A percentile compares a stretch with the other conserved stretches of the same genome.
Evolutionary conservation across 2,888 invertebrate species (phyloP).

Genomic region (Macaria notata): DNA sequence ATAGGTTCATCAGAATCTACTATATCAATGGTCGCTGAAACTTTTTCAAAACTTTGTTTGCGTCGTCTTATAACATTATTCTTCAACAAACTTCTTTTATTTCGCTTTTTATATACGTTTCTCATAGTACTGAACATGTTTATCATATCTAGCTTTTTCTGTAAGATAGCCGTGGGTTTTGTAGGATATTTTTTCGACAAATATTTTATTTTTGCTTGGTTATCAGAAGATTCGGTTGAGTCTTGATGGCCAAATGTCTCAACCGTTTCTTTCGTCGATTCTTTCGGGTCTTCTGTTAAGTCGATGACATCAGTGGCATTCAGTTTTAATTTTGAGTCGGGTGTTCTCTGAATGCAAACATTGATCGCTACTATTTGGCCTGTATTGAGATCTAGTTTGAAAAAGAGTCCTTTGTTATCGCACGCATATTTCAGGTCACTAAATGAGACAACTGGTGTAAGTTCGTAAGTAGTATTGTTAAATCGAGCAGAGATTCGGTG

Average conservation of each 20-base stretch:
- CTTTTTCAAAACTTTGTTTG: conserved; percentile 6
- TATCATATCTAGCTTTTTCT: too few relatives aligned
- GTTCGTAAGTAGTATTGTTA: conserved; percentile 24
- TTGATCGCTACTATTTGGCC: conserved; percentile 57
- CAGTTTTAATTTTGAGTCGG: not conserved
- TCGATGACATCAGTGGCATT: conserved; percentile 47
- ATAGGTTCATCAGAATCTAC: conserved; percentile 44
- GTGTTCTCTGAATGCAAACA: conserved; percentile 55
- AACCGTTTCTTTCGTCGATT: too few relatives aligned
- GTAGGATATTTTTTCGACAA: too few relatives aligned
- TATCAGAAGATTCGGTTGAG: too few relatives aligned
- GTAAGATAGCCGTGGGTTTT: too few relatives aligned
- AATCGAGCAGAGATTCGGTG: conserved; percentile 14
- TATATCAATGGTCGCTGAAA: conserved; percentile 40
- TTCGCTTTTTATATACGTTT: not conserved
- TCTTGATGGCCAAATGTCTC: too few relatives aligned
- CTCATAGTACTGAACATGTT: too few relatives aligned
- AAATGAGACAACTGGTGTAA: conserved; percentile 53
- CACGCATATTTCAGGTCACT: conserved; percentile 59
- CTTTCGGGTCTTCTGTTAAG: conserved; percentile 46
- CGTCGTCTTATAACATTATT: conserved; percentile 10
- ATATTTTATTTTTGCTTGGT: too few relatives aligned
- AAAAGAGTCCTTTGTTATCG: conserved; percentile 54
- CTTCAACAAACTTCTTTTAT: conserved; percentile 8
- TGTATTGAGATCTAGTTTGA: conserved; percentile 57